A percentile compares a stretch with the other conserved stretches of the same genome.
Evolutionary conservation across 2,113 vertebrate species (phyloP).

Genomic region (Gallinago jamesoni): DNA sequence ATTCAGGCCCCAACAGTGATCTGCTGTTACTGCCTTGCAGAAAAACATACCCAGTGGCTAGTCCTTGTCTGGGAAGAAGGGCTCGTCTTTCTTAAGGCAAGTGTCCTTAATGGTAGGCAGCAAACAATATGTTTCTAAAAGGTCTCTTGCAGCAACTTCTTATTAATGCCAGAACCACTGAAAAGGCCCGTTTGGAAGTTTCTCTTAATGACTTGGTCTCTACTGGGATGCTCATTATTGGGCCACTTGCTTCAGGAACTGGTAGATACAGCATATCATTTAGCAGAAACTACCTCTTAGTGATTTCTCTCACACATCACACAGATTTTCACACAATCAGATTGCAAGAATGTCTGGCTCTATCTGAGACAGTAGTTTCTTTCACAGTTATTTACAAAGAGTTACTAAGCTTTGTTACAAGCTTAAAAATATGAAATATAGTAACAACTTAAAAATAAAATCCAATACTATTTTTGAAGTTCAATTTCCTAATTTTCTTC

Average conservation of each 20-base stretch:
- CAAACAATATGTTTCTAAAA: conserved; percentile 39
- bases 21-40: not conserved
- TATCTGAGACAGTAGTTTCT: not conserved
- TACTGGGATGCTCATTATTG: conserved; percentile 67
- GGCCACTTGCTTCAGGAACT: conserved; percentile 26
- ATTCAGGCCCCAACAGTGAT: not conserved
- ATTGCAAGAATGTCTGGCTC: not conserved
- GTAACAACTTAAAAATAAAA: not conserved
- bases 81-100: not conserved
- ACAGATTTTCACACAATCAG: not conserved
- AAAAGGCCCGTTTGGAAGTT: conserved; percentile 20
- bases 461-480: not conserved
- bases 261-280: not conserved
- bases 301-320: conserved; percentile 17
- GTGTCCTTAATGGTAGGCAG: not conserved
- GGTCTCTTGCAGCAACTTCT: conserved; percentile 61
- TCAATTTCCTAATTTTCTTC: not conserved
- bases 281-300: conserved; percentile 19
- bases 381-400: not conserved
- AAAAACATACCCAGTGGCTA: not conserved
- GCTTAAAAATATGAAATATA: not conserved
- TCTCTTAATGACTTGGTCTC: conserved; percentile 69
- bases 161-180: conserved; percentile 51
- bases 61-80: not conserved
- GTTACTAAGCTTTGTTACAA: not conserved